Evolutionary conservation across 2,888 invertebrate genomes (phyloP).

Genomic region (Melieria picta): DNA sequence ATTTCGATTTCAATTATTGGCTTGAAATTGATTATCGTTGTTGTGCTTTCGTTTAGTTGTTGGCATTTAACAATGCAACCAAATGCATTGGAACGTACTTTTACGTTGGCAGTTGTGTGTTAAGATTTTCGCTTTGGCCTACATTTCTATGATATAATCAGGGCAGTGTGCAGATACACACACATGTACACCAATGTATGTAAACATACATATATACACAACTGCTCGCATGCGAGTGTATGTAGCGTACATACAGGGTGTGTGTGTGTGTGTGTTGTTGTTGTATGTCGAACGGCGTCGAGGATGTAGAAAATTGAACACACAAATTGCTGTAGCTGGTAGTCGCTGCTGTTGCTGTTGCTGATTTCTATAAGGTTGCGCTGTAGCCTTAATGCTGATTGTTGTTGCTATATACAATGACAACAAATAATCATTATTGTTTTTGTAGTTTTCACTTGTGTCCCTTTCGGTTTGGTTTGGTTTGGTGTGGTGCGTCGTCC

Average conservation of each 20-base stretch:
- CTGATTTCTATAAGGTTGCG: conserved; percentile 28
- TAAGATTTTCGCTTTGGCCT: conserved; percentile 46
- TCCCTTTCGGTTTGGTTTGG: neutral
- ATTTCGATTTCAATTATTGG: no score
- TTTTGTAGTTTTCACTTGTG: conserved; percentile 5
- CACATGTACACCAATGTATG: conserved; percentile 7
- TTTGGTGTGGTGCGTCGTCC: conserved; percentile 1
- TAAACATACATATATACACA: neutral
- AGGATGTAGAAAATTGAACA: conserved; percentile 35
- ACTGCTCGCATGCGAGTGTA: neutral
- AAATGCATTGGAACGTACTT: neutral
- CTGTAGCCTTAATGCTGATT: conserved; percentile 22
- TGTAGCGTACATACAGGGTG: neutral
- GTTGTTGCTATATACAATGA: conserved; percentile 14
- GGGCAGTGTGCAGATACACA: conserved; percentile 46
- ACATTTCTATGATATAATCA: conserved; percentile 52
- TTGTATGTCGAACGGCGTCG: conserved; percentile 20
- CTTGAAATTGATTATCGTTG: neutral
- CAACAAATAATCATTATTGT: conserved; percentile 3
- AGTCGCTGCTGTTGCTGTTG: conserved; percentile 16
- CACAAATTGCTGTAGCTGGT: conserved; percentile 33
- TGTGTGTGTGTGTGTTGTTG: conserved; percentile 21
- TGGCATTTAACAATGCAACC: conserved; percentile 11
- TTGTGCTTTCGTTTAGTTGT: neutral
- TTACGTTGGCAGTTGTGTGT: conserved; percentile 28